Evolutionary conservation across 2,888 invertebrate species (phyloP).

Genomic region (Philopedon plagiatum): DNA sequence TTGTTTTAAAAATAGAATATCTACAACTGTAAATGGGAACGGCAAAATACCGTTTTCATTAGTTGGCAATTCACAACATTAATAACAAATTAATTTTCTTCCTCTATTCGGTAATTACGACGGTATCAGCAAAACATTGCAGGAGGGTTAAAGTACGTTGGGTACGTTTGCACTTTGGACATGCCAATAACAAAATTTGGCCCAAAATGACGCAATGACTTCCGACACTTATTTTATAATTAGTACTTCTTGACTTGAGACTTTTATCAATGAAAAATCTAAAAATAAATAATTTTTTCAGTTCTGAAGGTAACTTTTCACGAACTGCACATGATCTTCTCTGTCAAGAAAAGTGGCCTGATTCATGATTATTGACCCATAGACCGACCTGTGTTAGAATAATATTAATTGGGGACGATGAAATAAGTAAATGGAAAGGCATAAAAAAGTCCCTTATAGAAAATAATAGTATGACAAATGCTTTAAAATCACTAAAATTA

Average conservation of each 20-base stretch:
- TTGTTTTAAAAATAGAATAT: not conserved
- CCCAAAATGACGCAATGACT: not conserved
- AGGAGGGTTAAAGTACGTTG: not conserved
- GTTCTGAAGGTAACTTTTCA: not conserved
- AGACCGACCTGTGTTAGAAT: not conserved
- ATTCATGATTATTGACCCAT: not conserved
- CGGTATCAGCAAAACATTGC: not conserved
- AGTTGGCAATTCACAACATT: not conserved
- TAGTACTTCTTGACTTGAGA: not conserved
- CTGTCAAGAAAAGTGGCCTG: not conserved
- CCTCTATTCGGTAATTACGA: not conserved
- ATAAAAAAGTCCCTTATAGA: too few relatives aligned
- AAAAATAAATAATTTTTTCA: not conserved
- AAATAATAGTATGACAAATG: too few relatives aligned
- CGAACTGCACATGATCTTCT: too few relatives aligned
- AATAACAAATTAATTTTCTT: not conserved
- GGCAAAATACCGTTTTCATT: constrained; percentile 6
- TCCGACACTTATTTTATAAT: not conserved
- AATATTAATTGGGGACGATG: not conserved
- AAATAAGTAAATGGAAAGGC: not conserved
- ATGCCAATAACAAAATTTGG: not conserved
- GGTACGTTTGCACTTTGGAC: not conserved
- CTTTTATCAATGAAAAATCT: not conserved
- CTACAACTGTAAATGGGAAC: constrained; percentile 2
- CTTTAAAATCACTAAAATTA: too few relatives aligned